These are phyloP conservation scores for Orthosia gracilis DNA, from an alignment of 2,888 invertebrate species.

Conservation along the genomic window DNA sequence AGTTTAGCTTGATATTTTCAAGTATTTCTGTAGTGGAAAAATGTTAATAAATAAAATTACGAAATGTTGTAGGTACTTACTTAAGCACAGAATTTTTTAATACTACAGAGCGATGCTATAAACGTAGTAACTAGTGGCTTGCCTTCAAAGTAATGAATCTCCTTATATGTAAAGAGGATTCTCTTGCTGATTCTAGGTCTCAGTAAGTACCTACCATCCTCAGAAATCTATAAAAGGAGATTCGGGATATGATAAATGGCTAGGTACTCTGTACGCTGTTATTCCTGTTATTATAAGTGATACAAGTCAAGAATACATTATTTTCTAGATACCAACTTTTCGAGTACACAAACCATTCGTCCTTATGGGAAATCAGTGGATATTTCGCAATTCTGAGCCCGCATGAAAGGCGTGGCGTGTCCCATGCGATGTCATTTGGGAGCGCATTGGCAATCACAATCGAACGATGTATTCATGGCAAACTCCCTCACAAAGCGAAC, in stretches of 20 bases:
- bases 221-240: conserved; percentile 40
- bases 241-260: conserved; percentile 28
- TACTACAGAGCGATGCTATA: conserved; percentile 18
- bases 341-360: conserved; percentile 25
- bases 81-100: conserved; percentile 16
- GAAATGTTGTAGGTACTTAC: not conserved
- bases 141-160: conserved; percentile 55
- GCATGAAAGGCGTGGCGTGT: conserved; percentile 79
- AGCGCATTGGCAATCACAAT: conserved; percentile 80
- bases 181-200: conserved; percentile 39
- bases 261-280: not conserved
- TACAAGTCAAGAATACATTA: not conserved
- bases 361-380: conserved; percentile 71
- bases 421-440: conserved; percentile 80
- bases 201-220: conserved; percentile 23
- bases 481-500: conserved; percentile 79
- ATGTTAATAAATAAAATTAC: not conserved
- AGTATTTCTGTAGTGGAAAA: not conserved
- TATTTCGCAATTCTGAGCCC: conserved; percentile 79
- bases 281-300: conserved; percentile 12
- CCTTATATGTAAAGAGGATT: conserved; percentile 44
- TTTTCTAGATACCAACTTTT: conserved; percentile 2
- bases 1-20: too few relatives aligned
- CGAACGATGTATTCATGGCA: conserved; percentile 75
- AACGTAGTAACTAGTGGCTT: conserved; percentile 45